Evolutionary conservation across 2,113 vertebrate genomes (phyloP), one percentile per base, ranked within the genome.

Genomic region (Scalopus aquaticus): DNA sequence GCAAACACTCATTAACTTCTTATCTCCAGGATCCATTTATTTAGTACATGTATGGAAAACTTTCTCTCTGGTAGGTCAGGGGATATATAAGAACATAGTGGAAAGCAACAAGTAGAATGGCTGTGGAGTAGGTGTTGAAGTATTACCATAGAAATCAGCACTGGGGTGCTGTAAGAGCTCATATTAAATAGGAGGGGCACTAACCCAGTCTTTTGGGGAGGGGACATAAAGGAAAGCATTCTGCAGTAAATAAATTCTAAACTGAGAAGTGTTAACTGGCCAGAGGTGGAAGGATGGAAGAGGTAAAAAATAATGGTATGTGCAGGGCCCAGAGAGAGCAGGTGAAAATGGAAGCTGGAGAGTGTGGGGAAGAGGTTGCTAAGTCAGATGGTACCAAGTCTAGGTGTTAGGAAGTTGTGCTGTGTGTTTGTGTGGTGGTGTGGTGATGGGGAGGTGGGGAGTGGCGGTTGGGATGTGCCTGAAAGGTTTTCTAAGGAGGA

Each of bases 11-110:
- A 58, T 60, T 79, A 56, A 24, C 46, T 72, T 86, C 13, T 69
- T 79, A 2, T 65, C 51, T 88, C 32, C n/a, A 42, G 64, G 54
- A 67, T 62, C 90, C 76, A 93, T 79, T 94, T 49, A 77, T 88
- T 83, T 24, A 44, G 5, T n/a, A 46, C 22, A 0, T 26, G n/a
- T 70, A 24, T n/a, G 56, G 37, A 32, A 51, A 65, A 32, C 42
- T 49, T 73, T 73, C 96, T 35, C 32, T 30, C 1, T 26, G n/a
- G 39, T 5, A 32, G 56, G 24, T 58, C 5, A 4, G 65, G 42
- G 37, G 6, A 2, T 44, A 24, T 5, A 22, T 28, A 62, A 46
- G n/a, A 62, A 28, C 35, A 12, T 26, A 62, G 5, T 19, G 39
- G 84, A 32, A 60, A 72, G 44, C 28, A 13, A 35, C 65, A 56